Percentiles rank a stretch among this genome's conserved stretches.
Evolutionary conservation across 2,797 vertebrate species (phyloP).

Genomic region (Bradypodion pumilum): DNA sequence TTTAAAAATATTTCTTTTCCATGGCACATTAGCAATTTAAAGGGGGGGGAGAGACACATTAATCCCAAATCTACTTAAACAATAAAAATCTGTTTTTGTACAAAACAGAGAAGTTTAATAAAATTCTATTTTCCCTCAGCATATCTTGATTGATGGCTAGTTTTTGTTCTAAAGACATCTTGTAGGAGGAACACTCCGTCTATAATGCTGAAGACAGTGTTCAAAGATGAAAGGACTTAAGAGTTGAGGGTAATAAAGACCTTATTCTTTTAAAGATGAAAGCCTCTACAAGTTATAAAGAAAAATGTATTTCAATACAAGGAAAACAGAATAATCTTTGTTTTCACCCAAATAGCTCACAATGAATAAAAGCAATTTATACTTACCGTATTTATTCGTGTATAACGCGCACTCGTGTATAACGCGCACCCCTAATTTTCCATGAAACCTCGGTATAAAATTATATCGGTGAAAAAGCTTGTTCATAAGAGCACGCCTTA

Average conservation of each 20-base stretch:
- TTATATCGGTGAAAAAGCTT: too few relatives aligned
- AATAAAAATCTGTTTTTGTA: conserved; percentile 24
- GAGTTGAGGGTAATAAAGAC: background rate
- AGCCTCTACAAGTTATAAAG: background rate
- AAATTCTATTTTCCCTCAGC: conserved; percentile 24
- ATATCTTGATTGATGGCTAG: conserved; percentile 12
- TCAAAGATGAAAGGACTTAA: background rate
- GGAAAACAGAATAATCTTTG: background rate
- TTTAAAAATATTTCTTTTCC: background rate
- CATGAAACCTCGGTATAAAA: too few relatives aligned
- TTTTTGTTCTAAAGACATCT: background rate
- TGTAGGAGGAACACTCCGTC: background rate
- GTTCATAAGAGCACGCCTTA: too few relatives aligned
- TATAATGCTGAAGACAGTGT: background rate
- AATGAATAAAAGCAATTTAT: background rate
- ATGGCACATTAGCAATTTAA: conserved; percentile 28
- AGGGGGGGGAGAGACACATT: too few relatives aligned
- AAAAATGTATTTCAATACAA: conserved; percentile 19
- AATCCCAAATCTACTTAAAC: conserved; percentile 7
- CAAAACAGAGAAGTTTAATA: conserved; percentile 4
- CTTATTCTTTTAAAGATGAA: conserved; percentile 17
- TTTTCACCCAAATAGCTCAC: background rate
- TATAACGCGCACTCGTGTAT: too few relatives aligned
- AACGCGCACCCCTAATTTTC: too few relatives aligned
- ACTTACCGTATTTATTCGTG: too few relatives aligned